Evolutionary conservation across 2,888 invertebrate genomes (phyloP), one percentile per base, ranked within the genome.

Genomic region (Cylloceria caligata): DNA sequence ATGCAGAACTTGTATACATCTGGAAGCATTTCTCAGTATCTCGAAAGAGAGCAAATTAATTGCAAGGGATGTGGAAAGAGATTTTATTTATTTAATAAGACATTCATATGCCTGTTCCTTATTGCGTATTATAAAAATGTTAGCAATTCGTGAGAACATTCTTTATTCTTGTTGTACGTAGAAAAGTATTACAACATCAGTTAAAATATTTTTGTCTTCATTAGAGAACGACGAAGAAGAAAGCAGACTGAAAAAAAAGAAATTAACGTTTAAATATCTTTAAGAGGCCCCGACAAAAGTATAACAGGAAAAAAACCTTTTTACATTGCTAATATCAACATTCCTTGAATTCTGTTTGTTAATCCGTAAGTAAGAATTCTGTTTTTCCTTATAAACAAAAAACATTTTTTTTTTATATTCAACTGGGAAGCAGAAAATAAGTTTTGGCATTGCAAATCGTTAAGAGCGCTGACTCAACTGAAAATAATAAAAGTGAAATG

Each of bases 21-120:
- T 2, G 19, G 21, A 57, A 71, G 30, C 24, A 21, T 64, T 19
- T 62, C 36, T 11, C 34, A 62, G 4, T 30, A 30, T 16, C 73
- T 19, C 49, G 21, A 7, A 52, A 30, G 39, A 27, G 69, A 30
- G 11, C 7, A 36, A 62, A 39, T 19, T 62, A 21, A 62, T 39
- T 36, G 7, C 13, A 57, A 30, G n/a, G 2, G 30, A n/a, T 6
- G 4, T 57, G 55, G 30, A 57, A 57, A 57, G 27, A 5, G 16
- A 55, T 57, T 57, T n/a, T 13, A n/a, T 57, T n/a, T n/a, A 3
- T 21, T 27, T 57, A 16, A 16, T n/a, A n/a, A n/a, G 30, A 1
- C 24, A 2, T 49, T 49, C 9, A 11, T 11, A 24, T 24, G 19
- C 19, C 21, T 19, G 21, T 24, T 24, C 47, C 16, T 9, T 2